Conservation (phyloP, 2,888 invertebrate genomes). For the Rhagonycha fulva region DNA sequence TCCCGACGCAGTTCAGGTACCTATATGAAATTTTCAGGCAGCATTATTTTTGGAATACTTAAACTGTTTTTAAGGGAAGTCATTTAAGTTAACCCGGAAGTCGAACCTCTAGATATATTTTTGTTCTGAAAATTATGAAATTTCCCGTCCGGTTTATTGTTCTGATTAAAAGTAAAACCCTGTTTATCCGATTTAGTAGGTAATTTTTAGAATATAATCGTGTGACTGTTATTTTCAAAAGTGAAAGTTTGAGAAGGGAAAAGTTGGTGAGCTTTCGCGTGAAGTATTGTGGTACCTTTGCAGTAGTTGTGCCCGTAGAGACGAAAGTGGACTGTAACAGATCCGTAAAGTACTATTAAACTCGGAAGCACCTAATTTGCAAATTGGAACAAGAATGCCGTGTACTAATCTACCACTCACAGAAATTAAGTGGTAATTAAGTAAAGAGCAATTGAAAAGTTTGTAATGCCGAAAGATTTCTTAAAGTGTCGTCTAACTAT, state of each 20-base stretch:
- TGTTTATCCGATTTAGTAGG: no score
- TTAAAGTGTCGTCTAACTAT: background rate
- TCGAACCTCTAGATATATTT: no score
- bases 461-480: background rate
- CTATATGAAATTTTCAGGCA: background rate
- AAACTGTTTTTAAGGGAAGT: background rate
- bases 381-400: background rate
- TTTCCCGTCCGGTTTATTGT: background rate
- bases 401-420: background rate
- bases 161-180: background rate
- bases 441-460: background rate
- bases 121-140: no score
- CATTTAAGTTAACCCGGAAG: no score
- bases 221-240: no score
- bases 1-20: background rate
- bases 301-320: background rate
- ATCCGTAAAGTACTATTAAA: background rate
- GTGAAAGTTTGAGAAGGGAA: no score
- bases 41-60: background rate
- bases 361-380: background rate
- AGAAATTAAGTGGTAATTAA: background rate
- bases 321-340: background rate
- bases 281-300: no score
- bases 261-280: no score
- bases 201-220: no score